These are phyloP conservation scores for Sesamia inferens DNA, from an alignment of 2,888 invertebrate genomes.

Conservation along the genomic window DNA sequence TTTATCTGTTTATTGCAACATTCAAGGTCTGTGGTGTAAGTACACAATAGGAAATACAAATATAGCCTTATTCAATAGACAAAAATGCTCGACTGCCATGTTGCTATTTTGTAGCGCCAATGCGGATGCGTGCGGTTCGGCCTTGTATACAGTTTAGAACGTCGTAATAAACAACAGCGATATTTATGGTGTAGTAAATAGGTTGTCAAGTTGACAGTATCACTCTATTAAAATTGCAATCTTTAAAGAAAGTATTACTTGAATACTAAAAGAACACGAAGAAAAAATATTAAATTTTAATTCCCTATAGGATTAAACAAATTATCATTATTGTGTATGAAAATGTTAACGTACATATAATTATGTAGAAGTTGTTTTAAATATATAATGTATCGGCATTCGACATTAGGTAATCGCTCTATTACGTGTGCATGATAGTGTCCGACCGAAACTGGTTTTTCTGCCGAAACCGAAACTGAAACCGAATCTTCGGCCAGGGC, in stretches of 20 bases:
- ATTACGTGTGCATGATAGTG: conserved; percentile 52
- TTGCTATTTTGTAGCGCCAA: conserved; percentile 46
- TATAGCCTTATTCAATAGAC: conserved; percentile 16
- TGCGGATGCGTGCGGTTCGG: conserved; percentile 50
- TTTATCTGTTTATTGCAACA: conserved; percentile 23
- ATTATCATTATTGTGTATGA: conserved; percentile 1
- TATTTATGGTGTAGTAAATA: conserved; percentile 8
- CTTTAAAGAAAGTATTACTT: not conserved
- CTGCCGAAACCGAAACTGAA: no score
- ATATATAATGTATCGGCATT: conserved; percentile 23
- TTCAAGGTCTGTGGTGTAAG: conserved; percentile 33
- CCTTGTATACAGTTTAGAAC: conserved; percentile 55
- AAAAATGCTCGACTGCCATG: conserved; percentile 41
- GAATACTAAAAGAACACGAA: no score
- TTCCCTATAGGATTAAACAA: not conserved
- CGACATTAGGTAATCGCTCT: conserved; percentile 28
- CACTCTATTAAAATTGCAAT: not conserved
- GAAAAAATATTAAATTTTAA: not conserved
- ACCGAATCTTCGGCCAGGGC: no score
- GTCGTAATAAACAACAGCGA: conserved; percentile 37
- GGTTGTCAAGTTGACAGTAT: not conserved
- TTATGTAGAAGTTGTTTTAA: conserved; percentile 18
- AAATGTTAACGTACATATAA: conserved; percentile 32
- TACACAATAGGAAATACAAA: conserved; percentile 35
- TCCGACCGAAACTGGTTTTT: no score